A percentile compares a stretch with the other conserved stretches of the same genome.
phyloP scores from a whole-genome alignment of 2,113 vertebrate genomes.

The Myrmophylax atrothorax region DNA sequence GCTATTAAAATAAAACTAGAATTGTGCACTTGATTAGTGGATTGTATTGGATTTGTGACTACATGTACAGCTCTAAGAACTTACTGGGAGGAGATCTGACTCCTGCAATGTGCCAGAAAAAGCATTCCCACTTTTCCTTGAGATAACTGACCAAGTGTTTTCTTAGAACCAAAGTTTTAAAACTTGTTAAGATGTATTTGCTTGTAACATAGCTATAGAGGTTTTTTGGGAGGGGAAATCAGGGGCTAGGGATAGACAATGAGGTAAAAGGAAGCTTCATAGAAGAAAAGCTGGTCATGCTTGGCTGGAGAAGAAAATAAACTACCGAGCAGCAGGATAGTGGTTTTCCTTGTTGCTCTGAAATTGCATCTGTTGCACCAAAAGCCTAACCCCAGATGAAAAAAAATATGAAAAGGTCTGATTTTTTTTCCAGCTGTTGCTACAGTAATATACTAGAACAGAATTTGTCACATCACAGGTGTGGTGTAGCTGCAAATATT shows the following conservation, averaged over 20 bases:
- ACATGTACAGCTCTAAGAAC: conserved; percentile 82
- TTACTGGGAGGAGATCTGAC: conserved; percentile 80
- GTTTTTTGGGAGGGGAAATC: conserved; percentile 68
- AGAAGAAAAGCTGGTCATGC: conserved; percentile 70
- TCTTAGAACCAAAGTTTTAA: conserved; percentile 89
- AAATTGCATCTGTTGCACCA: conserved; percentile 72
- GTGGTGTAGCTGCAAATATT: conserved; percentile 75
- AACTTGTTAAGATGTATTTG: conserved; percentile 81
- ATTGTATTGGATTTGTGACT: conserved; percentile 82
- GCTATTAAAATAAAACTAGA: conserved; percentile 81
- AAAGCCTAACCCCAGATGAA: conserved; percentile 64
- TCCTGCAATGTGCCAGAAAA: conserved; percentile 82
- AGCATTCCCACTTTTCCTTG: conserved; percentile 87
- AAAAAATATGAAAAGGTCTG: conserved; percentile 52
- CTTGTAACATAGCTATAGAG: conserved; percentile 86
- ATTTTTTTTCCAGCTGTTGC: conserved; percentile 60
- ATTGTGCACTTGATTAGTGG: conserved; percentile 85
- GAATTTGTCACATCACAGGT: conserved; percentile 72
- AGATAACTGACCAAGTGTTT: conserved; percentile 86
- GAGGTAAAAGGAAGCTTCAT: conserved; percentile 61
- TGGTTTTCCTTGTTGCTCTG: conserved; percentile 65
- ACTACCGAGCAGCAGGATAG: conserved; percentile 29
- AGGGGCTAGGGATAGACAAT: conserved; percentile 65
- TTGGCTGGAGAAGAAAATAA: conserved; percentile 60
- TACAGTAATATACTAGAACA: conserved; percentile 62